Evolutionary conservation across 1,140 invertebrate species (phyloP).

Genomic region (Formica exsecta): DNA sequence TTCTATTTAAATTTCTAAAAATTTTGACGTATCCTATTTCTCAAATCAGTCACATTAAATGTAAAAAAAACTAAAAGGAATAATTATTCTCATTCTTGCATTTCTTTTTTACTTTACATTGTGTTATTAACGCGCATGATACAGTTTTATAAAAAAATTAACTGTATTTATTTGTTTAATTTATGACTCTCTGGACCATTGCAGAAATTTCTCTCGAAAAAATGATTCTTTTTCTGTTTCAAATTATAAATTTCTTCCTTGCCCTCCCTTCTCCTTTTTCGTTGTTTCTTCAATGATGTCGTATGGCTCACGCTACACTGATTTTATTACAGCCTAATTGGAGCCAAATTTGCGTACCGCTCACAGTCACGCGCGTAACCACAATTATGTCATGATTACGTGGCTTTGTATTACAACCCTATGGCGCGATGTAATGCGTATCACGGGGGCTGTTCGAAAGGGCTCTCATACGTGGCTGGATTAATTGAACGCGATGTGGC

Average conservation of each 20-base stretch:
- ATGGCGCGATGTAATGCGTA: slow-evolving; percentile 18
- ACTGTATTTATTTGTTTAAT: not conserved
- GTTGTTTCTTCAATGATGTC: not conserved
- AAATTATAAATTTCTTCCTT: not conserved
- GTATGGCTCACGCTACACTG: not conserved
- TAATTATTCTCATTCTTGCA: no score
- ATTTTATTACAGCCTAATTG: slow-evolving; percentile 58
- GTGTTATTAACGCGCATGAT: no score
- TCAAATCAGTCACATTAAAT: no score
- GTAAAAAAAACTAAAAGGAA: no score
- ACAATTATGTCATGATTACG: slow-evolving; percentile 59
- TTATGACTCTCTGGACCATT: not conserved
- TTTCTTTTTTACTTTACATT: no score
- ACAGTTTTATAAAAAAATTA: no score
- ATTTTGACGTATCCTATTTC: no score
- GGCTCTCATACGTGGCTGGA: slow-evolving; percentile 31
- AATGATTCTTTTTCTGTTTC: not conserved
- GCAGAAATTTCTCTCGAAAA: no score
- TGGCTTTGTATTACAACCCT: slow-evolving; percentile 44
- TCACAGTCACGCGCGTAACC: slow-evolving; percentile 27
- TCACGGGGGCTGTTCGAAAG: slow-evolving; percentile 40
- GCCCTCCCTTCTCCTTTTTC: not conserved
- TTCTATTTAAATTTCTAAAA: no score
- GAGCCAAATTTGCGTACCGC: slow-evolving; percentile 38
- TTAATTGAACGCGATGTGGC: slow-evolving; percentile 23